Percentiles rank a stretch among this genome's conserved stretches.
These are phyloP conservation scores for Dolichopus griseipennis DNA, from an alignment of 2,888 invertebrate genomes.

Conservation along the genomic window DNA sequence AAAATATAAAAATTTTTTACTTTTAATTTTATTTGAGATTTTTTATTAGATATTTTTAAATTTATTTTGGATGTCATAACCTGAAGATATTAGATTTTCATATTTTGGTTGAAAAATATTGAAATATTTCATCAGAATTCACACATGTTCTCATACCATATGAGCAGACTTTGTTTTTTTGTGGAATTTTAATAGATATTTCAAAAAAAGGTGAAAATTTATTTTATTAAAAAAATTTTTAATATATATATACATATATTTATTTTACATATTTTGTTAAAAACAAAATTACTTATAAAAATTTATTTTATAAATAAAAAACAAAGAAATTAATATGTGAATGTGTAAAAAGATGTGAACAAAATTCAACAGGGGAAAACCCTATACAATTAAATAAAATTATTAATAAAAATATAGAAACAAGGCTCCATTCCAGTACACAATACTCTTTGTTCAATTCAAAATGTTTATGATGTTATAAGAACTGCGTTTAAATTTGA, in stretches of 20 bases:
- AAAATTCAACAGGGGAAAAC: neutral
- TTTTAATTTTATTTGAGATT: neutral
- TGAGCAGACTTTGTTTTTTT: neutral
- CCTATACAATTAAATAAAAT: no score
- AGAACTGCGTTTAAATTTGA: no score
- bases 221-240: neutral
- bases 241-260: neutral
- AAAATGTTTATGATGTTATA: no score
- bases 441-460: no score
- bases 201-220: neutral
- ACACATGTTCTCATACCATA: neutral
- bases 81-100: no score
- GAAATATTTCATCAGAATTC: neutral
- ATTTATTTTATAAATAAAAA: neutral
- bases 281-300: neutral
- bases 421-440: no score
- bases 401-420: no score
- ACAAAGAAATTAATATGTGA: neutral
- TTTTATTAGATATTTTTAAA: neutral
- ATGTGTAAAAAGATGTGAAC: no score
- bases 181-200: neutral
- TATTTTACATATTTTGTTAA: neutral
- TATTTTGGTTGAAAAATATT: neutral
- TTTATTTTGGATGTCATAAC: neutral
- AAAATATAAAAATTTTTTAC: no score